These are phyloP conservation scores for Dinoponera quadriceps DNA, from an alignment of 1,140 invertebrate genomes.

Conservation along the genomic window DNA sequence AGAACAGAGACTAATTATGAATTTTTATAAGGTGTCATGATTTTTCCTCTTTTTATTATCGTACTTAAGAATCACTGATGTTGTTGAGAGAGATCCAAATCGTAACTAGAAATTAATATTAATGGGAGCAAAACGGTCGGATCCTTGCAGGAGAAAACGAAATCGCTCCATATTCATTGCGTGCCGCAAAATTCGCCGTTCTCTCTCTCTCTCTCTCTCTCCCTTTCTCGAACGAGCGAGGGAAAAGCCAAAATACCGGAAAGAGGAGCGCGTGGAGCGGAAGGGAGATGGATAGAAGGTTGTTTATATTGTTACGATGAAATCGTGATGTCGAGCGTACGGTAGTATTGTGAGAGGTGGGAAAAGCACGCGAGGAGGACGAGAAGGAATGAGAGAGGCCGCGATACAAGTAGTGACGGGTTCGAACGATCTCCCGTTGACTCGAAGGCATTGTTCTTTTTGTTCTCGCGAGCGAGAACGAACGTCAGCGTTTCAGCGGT, in stretches of 20 bases:
- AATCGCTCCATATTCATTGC: not conserved
- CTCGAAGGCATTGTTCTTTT: not conserved
- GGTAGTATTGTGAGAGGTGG: constrained; percentile 64
- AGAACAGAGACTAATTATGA: too few species aligned
- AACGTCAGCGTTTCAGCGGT: not conserved
- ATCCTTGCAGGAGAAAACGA: not conserved
- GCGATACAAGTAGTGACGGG: constrained; percentile 58
- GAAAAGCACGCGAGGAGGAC: constrained; percentile 35
- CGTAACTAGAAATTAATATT: too few species aligned
- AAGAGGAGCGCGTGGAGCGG: not conserved
- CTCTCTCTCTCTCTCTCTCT: too few species aligned
- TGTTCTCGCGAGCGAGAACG: not conserved
- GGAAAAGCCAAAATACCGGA: constrained; percentile 2
- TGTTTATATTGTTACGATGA: constrained; percentile 76
- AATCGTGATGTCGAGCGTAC: constrained; percentile 73
- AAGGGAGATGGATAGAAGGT: constrained; percentile 36
- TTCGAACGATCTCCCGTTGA: not conserved
- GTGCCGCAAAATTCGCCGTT: not conserved
- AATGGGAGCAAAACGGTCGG: too few species aligned
- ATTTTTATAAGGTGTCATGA: too few species aligned
- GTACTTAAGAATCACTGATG: too few species aligned
- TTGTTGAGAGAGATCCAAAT: too few species aligned
- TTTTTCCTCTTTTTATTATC: too few species aligned
- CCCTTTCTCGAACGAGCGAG: not conserved
- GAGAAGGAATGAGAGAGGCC: constrained; percentile 37